A percentile compares a stretch with the other conserved stretches of the same genome.
These are phyloP conservation scores for Hypselothyrea guttata DNA, from an alignment of 2,888 invertebrate genomes.

Conservation along the genomic window DNA sequence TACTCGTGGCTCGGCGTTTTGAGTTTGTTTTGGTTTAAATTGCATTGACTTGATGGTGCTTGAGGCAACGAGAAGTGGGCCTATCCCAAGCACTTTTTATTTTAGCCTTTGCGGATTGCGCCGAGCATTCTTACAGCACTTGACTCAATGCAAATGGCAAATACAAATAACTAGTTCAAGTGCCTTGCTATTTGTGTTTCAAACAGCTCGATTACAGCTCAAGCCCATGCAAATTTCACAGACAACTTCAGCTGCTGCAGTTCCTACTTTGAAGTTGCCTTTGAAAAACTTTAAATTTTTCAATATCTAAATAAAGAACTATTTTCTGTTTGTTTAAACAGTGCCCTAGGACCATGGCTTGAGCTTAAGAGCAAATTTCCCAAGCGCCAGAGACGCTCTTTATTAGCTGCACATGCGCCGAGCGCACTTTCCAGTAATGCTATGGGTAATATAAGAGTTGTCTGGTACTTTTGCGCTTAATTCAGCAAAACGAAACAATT, in stretches of 20 bases:
- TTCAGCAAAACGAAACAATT: constrained; percentile 47
- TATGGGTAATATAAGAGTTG: constrained; percentile 64
- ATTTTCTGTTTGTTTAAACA: no score
- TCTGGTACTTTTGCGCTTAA: constrained; percentile 57
- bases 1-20: constrained; percentile 34
- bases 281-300: no score
- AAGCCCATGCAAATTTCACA: not conserved
- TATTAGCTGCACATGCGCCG: constrained; percentile 43
- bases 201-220: constrained; percentile 13
- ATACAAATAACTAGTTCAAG: constrained; percentile 57
- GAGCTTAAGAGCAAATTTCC: constrained; percentile 53
- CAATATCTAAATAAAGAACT: no score
- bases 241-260: no score
- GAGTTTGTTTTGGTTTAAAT: constrained; percentile 77
- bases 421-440: constrained; percentile 44
- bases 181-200: constrained; percentile 26
- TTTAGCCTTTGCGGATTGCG: constrained; percentile 38
- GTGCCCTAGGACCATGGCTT: no score
- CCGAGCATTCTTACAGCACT: constrained; percentile 44
- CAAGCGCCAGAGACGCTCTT: constrained; percentile 18
- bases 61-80: constrained; percentile 65
- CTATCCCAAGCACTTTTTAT: constrained; percentile 72
- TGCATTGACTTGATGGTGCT: constrained; percentile 70
- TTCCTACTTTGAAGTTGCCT: no score
- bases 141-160: constrained; percentile 46